Base-by-base conservation (phyloP, 2,888 invertebrate genomes). In the Leptopilina myrica region DNA sequence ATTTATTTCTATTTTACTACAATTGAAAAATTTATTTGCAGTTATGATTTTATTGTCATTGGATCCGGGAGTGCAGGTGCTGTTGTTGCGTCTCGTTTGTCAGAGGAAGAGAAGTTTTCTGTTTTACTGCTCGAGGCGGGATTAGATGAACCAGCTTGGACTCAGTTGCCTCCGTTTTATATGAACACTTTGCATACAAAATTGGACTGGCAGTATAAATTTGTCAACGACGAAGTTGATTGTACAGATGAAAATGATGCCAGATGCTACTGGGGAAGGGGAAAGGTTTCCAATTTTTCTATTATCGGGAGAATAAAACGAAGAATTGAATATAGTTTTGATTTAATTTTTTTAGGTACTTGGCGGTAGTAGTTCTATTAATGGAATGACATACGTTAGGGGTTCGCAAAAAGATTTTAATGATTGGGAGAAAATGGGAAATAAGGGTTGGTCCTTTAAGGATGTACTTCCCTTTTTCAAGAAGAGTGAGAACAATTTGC, bases 391-490 rank as follows among this genome's bases (percentile, higher is more conserved):
- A 4, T 49, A 49, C 49, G 12, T 49, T 49, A 49, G 49, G 4
- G 0, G 95, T 97, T 79, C 94, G 2, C 9, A 95, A 40, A 94
- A 94, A 81, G 98, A 98, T 92, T 98, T 95, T 92, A 97, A 98
- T 89, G 93, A 94, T 81, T 98, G 98, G 98, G 96, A 96, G 0
- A 94, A 94, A 0, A 93, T 95, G 80, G 98, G 98, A 9, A 97
- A 97, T 91, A 94, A 95, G 11, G 98, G 97, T 76, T 98, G 98
- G 98, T 94, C 95, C 46, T 98, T 96, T 92, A 95, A 96, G 67
- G 97, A 98, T 64, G 97, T 98, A 5, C 93, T 98, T 81, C 98
- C 98, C 0, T 98, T 96, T 92, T 98, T 98, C 92, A 93, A 96
- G 82, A 97, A 96, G 90, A 96, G 96, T 0, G 97, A 97, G 88